Base-by-base conservation (phyloP, 2,888 invertebrate genomes). In the Macaria liturata region DNA sequence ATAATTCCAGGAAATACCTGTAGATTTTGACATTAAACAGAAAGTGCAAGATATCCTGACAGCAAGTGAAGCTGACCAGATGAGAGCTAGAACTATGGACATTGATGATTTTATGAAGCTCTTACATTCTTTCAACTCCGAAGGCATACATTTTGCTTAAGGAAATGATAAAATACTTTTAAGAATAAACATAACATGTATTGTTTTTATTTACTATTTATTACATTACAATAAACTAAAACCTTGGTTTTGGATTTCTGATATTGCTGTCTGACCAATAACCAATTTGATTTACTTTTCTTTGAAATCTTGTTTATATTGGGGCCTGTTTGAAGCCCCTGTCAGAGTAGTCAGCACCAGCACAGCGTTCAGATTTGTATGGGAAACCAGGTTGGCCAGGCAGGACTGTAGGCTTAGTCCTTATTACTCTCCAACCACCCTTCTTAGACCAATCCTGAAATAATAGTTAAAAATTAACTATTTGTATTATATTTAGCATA, bases 91-190 rank as follows among this genome's bases (percentile, higher is more conserved):
- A 73, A 95, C 95, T 4, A 97, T 99, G 98, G 98, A 98, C 78
- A 95, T 97, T 68, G 99, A 99, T 91, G 99, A 99, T 81, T 99
- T 99, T 80, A 95, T 98, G 90, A 93, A 93, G 65, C 88, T 98
- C 57, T 88, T 98, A 72, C 94, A 96, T 84, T 95, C 95, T 42
- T 99, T 99, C 82, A 99, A 99, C 87, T 93, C 94, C 54, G 96
- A 96, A 84, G 98, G 98, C 75, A 96, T 99, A 81, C 99, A 99
- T 92, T 99, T 99, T 91, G 94, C 96, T 62, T 96, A 83, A 74
- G 59, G 62, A 55, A 40, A 65, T 54, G 55, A 48, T 55, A 46
- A 20, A 47, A 37, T 37, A 37, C 7, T 9, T 42, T 5, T 42
- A 4, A n/a, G n/a, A 8, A 42, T 42, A 42, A n/a, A 42, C 4